These are phyloP conservation scores for Cyprinodon diabolis DNA, from an alignment of 2,797 vertebrate species.

Conservation along the genomic window DNA sequence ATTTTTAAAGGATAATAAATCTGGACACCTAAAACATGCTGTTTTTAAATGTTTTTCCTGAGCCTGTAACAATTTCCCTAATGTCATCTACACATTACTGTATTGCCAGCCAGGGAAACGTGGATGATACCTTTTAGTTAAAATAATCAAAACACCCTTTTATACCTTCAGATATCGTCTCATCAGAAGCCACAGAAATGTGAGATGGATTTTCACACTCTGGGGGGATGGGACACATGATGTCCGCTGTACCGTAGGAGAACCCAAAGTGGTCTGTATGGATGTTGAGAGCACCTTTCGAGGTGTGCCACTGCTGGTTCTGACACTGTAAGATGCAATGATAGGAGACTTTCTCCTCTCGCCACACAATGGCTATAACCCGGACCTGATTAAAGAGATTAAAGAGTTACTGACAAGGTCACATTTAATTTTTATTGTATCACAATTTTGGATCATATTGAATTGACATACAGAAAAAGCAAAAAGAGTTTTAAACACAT, in stretches of 20 bases:
- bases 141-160: neutral
- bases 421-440: no score
- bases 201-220: neutral
- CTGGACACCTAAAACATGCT: no score
- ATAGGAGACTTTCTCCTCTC: neutral
- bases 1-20: no score
- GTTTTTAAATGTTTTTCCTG: no score
- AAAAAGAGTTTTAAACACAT: neutral
- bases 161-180: neutral
- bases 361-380: neutral
- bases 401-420: neutral
- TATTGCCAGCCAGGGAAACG: neutral
- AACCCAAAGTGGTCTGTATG: constrained; percentile 1
- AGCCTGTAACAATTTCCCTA: neutral
- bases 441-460: neutral
- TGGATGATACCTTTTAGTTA: neutral
- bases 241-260: neutral
- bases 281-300: neutral
- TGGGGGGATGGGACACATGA: neutral
- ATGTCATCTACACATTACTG: no score
- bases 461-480: neutral
- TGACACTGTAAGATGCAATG: neutral
- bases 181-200: neutral
- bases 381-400: neutral
- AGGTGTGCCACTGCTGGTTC: neutral